phyloP scores from a whole-genome alignment of 2,113 vertebrate genomes.

The Plecturocebus donacophilus region DNA sequence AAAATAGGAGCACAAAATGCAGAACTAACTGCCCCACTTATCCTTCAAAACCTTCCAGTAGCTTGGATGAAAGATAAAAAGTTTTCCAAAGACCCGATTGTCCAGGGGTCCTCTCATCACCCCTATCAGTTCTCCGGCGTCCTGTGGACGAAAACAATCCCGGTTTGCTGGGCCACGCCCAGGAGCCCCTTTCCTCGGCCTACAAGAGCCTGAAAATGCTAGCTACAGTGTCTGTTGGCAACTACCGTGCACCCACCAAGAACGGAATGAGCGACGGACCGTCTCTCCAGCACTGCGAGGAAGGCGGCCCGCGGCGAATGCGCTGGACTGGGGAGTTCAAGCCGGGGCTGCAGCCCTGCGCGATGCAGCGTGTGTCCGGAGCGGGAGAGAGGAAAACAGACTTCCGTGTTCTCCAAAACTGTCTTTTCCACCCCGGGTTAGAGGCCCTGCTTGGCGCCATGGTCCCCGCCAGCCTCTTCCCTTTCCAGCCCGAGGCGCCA shows the following conservation, averaged over 20 bases:
- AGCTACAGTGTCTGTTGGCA: background rate
- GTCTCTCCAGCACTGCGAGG: too few species aligned
- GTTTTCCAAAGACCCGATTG: background rate
- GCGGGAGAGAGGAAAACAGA: background rate
- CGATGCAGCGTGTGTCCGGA: background rate
- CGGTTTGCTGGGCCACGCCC: background rate
- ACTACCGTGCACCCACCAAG: too few species aligned
- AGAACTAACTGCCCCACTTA: background rate
- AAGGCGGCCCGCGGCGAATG: fast-evolving
- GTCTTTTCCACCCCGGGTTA: background rate
- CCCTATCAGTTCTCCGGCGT: background rate
- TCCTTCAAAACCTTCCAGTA: background rate
- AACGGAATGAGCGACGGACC: background rate
- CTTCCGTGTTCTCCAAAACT: background rate
- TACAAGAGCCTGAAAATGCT: background rate
- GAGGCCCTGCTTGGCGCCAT: too few species aligned
- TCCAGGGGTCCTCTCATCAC: background rate
- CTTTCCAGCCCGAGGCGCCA: background rate
- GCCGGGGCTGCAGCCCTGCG: too few species aligned
- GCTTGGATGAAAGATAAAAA: background rate
- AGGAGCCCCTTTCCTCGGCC: background rate
- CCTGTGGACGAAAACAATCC: background rate
- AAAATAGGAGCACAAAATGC: background rate
- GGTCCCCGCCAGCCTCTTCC: background rate
- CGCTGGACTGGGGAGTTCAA: background rate